phyloP scores from a whole-genome alignment of 2,888 invertebrate species.

The Opisthograptis luteolata region DNA sequence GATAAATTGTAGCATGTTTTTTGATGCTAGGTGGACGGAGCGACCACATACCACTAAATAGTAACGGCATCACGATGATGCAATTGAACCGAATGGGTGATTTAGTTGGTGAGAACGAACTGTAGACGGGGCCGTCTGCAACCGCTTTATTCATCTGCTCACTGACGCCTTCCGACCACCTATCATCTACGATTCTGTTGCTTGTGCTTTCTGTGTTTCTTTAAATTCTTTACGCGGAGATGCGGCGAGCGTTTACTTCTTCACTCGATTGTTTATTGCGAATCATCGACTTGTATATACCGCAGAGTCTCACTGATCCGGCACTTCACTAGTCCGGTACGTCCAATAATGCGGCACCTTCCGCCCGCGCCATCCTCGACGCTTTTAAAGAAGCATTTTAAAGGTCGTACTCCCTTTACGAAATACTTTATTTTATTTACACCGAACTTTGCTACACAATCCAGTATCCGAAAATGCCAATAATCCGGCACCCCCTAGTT shows the following conservation, averaged over 20 bases:
- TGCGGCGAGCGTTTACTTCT: background rate
- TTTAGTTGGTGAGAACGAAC: slow-evolving; percentile 67
- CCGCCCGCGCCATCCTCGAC: no score
- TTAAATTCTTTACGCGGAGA: slow-evolving; percentile 1
- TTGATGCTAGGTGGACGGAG: slow-evolving; percentile 83
- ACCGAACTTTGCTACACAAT: no score
- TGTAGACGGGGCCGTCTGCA: slow-evolving; percentile 39
- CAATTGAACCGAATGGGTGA: slow-evolving; percentile 79
- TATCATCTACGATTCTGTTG: slow-evolving; percentile 63
- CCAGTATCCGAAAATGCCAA: no score
- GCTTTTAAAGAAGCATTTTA: no score
- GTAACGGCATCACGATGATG: slow-evolving; percentile 70
- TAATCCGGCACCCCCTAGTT: no score
- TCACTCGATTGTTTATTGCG: background rate
- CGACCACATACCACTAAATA: slow-evolving; percentile 56
- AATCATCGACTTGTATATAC: no score
- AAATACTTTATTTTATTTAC: no score
- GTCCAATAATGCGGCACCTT: no score
- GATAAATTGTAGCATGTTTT: slow-evolving; percentile 35
- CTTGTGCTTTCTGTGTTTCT: slow-evolving; percentile 38
- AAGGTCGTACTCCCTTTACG: no score
- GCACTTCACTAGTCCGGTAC: no score
- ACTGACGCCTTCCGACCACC: slow-evolving; percentile 78
- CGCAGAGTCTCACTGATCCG: no score
- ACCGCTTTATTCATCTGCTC: slow-evolving; percentile 56